Conservation (phyloP, 2,888 invertebrate species). For the Cosmia pyralina region DNA sequence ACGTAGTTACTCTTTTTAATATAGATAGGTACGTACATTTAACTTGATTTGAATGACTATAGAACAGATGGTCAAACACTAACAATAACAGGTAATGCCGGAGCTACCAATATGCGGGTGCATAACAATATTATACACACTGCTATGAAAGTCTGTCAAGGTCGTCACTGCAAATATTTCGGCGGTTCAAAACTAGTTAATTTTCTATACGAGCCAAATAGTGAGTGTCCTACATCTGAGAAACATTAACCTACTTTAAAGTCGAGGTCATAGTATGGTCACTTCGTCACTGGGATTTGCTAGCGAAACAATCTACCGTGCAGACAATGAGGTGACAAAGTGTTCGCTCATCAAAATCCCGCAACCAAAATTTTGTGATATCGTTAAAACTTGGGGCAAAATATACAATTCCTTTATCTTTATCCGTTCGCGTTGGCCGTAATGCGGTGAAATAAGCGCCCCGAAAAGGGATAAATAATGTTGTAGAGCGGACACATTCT, state of each 20-base stretch:
- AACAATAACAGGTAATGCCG: constrained; percentile 62
- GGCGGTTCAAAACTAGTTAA: constrained; percentile 70
- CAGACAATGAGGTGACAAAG: constrained; percentile 58
- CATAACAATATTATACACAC: constrained; percentile 64
- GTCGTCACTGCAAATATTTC: constrained; percentile 71
- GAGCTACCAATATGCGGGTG: constrained; percentile 67
- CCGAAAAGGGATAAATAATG: constrained; percentile 62
- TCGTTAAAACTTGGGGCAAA: constrained; percentile 38
- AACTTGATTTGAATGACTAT: constrained; percentile 63
- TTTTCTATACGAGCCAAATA: constrained; percentile 78
- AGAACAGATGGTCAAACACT: constrained; percentile 63
- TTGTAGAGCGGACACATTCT: constrained; percentile 65
- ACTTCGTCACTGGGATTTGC: constrained; percentile 75
- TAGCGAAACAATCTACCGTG: constrained; percentile 51
- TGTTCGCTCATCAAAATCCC: constrained; percentile 36
- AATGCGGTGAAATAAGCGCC: constrained; percentile 60
- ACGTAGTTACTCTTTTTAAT: constrained; percentile 44
- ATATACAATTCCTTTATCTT: constrained; percentile 54
- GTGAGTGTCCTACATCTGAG: constrained; percentile 81
- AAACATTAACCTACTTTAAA: constrained; percentile 86
- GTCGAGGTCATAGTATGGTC: constrained; percentile 78
- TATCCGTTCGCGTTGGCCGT: constrained; percentile 45
- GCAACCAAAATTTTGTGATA: constrained; percentile 26
- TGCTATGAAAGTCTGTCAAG: constrained; percentile 79
- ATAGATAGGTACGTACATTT: constrained; percentile 38